Base-by-base conservation (phyloP, 2,888 invertebrate genomes). In the Chymomyza procnemis region DNA sequence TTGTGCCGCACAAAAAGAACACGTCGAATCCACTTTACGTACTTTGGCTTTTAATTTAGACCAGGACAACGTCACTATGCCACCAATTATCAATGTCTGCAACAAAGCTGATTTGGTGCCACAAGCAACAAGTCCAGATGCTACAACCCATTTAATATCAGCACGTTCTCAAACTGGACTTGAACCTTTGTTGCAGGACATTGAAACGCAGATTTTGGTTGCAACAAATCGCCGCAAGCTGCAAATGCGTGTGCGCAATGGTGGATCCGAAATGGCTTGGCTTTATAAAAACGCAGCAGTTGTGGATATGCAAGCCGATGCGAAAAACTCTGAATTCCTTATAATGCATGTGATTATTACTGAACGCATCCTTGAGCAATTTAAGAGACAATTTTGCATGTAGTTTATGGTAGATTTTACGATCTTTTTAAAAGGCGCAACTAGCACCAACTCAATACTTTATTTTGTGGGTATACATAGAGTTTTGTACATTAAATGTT, bases 71-170 rank as follows among this genome's bases (percentile, higher is more conserved):
- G 60, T 61, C 59, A 71, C 55, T 4, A 68, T 90, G 64, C 90
- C 90, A 0, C 89, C 90, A 69, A 92, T 96, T 61, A 92, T 96
- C 21, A 93, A 93, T 78, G 94, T 96, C 41, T 95, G 94, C 59
- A 97, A 96, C 90, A 96, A 96, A 91, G 92, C 93, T 69, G 96
- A 96, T 90, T 88, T 94, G 12, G 34, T 41, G 34, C 34, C 34
- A 9, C 6, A 52, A 12, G 1, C 55, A n/a, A 2, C 16, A 4
- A 8, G 30, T 1, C 47, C 30, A 2, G n/a, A 61, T 12, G 84
- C 1, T 75, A 41, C 34, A 41, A 12, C 2, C 21, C 81, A 90
- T 26, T 81, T 92, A 4, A 92, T 94, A 26, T 93, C 93, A 12
- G 91, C 92, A 0, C 91, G 89, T 41, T 91, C 92, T 4, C 85